Evolutionary conservation across 2,113 vertebrate species (phyloP).

Genomic region (Callipepla californica): DNA sequence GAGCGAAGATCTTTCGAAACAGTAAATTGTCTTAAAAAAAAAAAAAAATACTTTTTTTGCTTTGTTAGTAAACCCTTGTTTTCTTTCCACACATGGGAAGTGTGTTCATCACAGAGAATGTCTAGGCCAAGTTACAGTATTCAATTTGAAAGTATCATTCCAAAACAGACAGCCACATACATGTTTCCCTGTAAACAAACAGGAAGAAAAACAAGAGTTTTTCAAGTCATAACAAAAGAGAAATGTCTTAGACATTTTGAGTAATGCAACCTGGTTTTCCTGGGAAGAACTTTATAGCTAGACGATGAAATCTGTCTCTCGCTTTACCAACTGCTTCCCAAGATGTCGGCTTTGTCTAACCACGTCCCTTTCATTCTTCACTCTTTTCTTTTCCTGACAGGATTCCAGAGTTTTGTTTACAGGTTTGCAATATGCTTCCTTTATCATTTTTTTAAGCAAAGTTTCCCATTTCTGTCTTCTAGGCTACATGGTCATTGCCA

Average conservation of each 20-base stretch:
- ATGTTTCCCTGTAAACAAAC: conserved; percentile 27
- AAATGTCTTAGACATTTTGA: conserved; percentile 15
- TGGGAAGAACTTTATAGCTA: conserved; percentile 58
- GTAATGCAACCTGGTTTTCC: conserved; percentile 20
- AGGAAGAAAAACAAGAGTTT: not conserved
- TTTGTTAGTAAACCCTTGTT: not conserved
- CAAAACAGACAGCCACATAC: not conserved
- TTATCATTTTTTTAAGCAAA: not conserved
- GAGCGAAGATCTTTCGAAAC: not conserved
- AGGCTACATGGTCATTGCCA: not conserved
- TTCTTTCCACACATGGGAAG: not conserved
- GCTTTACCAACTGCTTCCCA: conserved; percentile 65
- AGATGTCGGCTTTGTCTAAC: conserved; percentile 63
- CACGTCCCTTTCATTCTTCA: conserved; percentile 20
- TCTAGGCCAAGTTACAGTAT: conserved; percentile 10
- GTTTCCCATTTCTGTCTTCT: not conserved
- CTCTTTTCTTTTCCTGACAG: conserved; percentile 32
- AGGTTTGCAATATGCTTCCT: not conserved
- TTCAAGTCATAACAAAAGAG: conserved; percentile 14
- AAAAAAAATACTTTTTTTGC: not conserved
- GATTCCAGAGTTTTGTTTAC: not conserved
- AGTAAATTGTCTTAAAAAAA: not conserved
- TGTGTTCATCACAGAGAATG: not conserved
- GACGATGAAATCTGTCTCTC: conserved; percentile 61
- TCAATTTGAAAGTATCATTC: conserved; percentile 35